Evolutionary conservation across 2,797 vertebrate genomes (phyloP), one percentile per base, ranked within the genome.

Genomic region (Oreochromis mossambicus): DNA sequence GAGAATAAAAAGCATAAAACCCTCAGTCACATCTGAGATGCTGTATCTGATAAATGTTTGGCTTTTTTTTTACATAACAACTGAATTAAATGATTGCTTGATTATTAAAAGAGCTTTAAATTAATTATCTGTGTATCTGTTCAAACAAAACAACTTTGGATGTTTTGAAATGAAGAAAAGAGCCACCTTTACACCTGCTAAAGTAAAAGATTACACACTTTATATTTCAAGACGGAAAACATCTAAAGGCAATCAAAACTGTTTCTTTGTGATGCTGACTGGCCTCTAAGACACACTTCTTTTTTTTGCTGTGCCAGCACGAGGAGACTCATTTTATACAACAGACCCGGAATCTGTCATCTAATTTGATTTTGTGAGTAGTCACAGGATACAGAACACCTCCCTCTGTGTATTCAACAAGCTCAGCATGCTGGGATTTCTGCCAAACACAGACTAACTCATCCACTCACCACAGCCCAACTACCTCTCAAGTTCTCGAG

Each of bases 261-360:
- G 50, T 6, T 4, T 19, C 32, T 52, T 21, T 17, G 63, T 7
- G 12, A 50, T 1, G 3, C 55, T 21, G 48, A 15, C 81, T 17
- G 50, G 43, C 70, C 10, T 75, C 26, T 50, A 54, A 29, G 3
- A 17, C 5, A 17, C 51, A 51, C 58, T 76, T 68, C 34, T 58
- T 61, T 52, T 52, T 79, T 80, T 54, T 79, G 34, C 61, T 79
- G 51, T 48, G 50, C 48, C 46, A 50, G 79, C 63, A 32, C 38
- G 34, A 61, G 78, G 81, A 61, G 32, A 86, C 36, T 29, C 46
- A 50, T 58, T 86, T 79, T 15, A 34, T 6, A 79, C 41, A 81
- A 26, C 85, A 83, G 78, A 83, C 14, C 51, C n/a, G 8, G 12
- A 82, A 85, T 83, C 73, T 68, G 50, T 85, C 81, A 89, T 84